Base-by-base conservation (phyloP, 2,113 vertebrate genomes). In the Phyllostomus hastatus region DNA sequence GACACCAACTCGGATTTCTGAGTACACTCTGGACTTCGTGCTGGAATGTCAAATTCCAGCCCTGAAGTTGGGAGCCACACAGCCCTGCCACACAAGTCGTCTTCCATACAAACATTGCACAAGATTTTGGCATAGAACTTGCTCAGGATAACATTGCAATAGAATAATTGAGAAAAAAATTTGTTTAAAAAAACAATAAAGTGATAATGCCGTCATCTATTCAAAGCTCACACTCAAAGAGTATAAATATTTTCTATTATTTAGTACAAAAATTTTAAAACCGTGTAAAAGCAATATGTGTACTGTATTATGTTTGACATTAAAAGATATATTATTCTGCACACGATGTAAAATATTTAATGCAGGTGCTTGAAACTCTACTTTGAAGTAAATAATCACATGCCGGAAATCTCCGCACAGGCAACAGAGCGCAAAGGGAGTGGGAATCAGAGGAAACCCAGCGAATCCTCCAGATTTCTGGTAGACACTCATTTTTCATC, bases 21-120 rank as follows among this genome's bases (percentile, higher is more conserved):
- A 98, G 98, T 98, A 98, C 98, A 98, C 92, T 89, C 93, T 95
- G 96, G 92, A 84, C 95, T 98, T 95, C 89, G 94, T 96, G 98
- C 95, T 80, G 97, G 98, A 98, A 98, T 98, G 98, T 98, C 92
- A 92, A 98, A 98, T 97, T 97, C 97, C 98, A 98, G 92, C 97
- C 81, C 94, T 87, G 97, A 97, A 97, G 95, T 97, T 80, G 90
- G 46, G 96, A 97, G 97, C 96, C 94, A 91, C 97, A 97, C 97
- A 91, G 94, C 97, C 97, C 98, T 96, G 96, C 95, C 98, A 98
- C 97, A 98, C 94, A 94, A 54, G 97, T 89, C 97, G 98, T 95
- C 97, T 98, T 98, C 97, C 98, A 98, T 97, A 98, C 97, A 98
- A 97, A 98, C 97, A 98, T 98, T 98, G 98, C 97, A 98, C 97